phyloP scores from a whole-genome alignment of 2,113 vertebrate species.

The Redunca redunca region DNA sequence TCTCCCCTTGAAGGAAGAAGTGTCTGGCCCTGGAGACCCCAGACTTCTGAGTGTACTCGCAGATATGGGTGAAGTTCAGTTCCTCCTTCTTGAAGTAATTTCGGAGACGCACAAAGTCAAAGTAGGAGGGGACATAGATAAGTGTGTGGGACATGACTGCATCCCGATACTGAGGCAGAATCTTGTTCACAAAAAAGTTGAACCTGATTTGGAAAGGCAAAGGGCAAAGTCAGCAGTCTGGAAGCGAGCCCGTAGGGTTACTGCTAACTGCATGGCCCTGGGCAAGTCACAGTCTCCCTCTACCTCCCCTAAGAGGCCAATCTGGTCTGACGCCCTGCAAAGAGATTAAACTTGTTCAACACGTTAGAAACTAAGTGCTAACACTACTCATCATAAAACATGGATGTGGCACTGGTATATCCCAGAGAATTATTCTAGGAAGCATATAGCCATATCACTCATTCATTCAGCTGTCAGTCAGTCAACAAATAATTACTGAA shows the following conservation, averaged over 20 bases:
- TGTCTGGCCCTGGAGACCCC: slow-evolving; percentile 89
- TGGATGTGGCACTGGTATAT: not conserved
- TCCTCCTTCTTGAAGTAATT: slow-evolving; percentile 96
- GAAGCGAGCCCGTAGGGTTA: not conserved
- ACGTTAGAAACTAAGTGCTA: not conserved
- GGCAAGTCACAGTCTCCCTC: not conserved
- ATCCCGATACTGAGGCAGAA: slow-evolving; percentile 94
- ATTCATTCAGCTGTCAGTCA: not conserved
- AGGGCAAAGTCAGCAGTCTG: not conserved
- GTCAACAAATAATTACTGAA: not conserved
- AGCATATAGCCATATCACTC: not conserved
- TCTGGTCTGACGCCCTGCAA: not conserved
- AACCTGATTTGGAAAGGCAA: slow-evolving; percentile 83
- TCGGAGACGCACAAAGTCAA: slow-evolving; percentile 94
- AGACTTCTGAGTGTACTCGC: slow-evolving; percentile 90
- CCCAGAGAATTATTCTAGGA: not conserved
- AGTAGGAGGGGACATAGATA: slow-evolving; percentile 94
- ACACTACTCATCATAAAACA: not conserved
- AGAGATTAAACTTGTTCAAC: not conserved
- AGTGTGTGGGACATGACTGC: slow-evolving; percentile 97
- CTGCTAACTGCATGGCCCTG: not conserved
- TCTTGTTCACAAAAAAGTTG: slow-evolving; percentile 90
- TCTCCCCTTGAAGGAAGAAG: slow-evolving; percentile 91
- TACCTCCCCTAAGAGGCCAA: not conserved
- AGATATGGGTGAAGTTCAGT: slow-evolving; percentile 88